These are phyloP conservation scores for Sula dactylatra DNA, from an alignment of 2,113 vertebrate species.

Conservation along the genomic window DNA sequence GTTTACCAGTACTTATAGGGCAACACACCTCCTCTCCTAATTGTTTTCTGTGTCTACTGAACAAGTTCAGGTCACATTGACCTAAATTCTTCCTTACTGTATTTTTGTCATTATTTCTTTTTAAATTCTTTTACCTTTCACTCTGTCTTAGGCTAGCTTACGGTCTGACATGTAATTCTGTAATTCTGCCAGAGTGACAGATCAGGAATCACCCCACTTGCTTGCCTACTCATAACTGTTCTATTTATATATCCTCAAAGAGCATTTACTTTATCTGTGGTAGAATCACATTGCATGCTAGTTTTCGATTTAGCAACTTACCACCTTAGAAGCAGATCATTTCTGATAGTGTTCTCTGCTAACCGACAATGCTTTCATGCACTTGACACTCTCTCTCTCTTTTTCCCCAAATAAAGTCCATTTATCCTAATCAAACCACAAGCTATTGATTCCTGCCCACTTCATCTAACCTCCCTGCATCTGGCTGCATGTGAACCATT, in stretches of 20 bases:
- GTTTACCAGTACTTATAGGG: not conserved
- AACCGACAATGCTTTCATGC: not conserved
- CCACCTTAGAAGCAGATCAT: not conserved
- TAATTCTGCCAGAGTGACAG: not conserved
- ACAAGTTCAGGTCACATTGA: not conserved
- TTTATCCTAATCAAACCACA: conserved; percentile 39
- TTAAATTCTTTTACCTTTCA: not conserved
- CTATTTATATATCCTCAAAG: conserved; percentile 55
- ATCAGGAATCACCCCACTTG: conserved; percentile 42
- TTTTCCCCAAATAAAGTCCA: conserved; percentile 17
- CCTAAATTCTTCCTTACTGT: not conserved
- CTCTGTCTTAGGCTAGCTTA: not conserved
- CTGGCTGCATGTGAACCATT: not conserved
- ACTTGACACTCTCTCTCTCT: not conserved
- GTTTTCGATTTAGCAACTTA: conserved; percentile 58
- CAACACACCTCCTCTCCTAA: not conserved
- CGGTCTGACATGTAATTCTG: not conserved
- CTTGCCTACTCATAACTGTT: conserved; percentile 13
- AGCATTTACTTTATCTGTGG: conserved; percentile 54
- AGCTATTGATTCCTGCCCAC: conserved; percentile 4
- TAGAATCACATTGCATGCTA: conserved; percentile 43
- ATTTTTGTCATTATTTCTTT: not conserved
- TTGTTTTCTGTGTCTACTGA: not conserved
- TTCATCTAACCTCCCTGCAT: not conserved
- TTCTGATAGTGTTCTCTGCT: conserved; percentile 14